Conservation (phyloP, 1,140 invertebrate genomes). For the Colletes latitarsis region DNA sequence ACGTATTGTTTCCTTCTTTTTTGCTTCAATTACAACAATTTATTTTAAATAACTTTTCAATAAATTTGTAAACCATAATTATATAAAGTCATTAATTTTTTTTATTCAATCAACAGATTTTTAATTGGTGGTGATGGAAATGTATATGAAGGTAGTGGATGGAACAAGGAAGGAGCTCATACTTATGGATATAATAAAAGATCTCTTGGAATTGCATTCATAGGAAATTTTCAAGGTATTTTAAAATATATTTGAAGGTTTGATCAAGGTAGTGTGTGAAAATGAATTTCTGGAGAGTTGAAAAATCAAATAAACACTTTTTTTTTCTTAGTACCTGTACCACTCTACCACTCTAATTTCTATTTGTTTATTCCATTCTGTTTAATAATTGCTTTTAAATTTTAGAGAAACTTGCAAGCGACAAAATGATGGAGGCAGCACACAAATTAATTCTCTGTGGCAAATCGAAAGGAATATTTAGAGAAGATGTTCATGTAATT, state of each 20-base stretch:
- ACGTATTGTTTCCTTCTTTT: not conserved
- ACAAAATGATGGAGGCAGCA: constrained; percentile 81
- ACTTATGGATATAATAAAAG: constrained; percentile 82
- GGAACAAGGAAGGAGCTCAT: constrained; percentile 87
- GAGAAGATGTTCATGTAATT: constrained; percentile 83
- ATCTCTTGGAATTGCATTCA: constrained; percentile 78
- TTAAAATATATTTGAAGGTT: not conserved
- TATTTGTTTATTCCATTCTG: not conserved
- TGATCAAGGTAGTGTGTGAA: no score
- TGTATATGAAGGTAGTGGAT: constrained; percentile 89
- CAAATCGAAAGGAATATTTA: constrained; percentile 82
- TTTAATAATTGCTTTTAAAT: constrained; percentile 42
- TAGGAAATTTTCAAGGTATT: constrained; percentile 77
- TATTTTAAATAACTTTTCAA: not conserved
- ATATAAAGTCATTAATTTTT: not conserved
- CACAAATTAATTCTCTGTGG: constrained; percentile 85
- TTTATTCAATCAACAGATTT: constrained; percentile 46
- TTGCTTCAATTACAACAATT: not conserved
- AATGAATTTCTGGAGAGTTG: no score
- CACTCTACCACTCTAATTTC: not conserved
- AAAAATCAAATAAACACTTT: not conserved
- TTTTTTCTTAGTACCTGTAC: not conserved
- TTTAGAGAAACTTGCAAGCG: constrained; percentile 83
- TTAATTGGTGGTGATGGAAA: constrained; percentile 89
- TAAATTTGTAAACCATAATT: not conserved